Evolutionary conservation across 2,888 invertebrate genomes (phyloP).

Genomic region (Megamerina dolium): DNA sequence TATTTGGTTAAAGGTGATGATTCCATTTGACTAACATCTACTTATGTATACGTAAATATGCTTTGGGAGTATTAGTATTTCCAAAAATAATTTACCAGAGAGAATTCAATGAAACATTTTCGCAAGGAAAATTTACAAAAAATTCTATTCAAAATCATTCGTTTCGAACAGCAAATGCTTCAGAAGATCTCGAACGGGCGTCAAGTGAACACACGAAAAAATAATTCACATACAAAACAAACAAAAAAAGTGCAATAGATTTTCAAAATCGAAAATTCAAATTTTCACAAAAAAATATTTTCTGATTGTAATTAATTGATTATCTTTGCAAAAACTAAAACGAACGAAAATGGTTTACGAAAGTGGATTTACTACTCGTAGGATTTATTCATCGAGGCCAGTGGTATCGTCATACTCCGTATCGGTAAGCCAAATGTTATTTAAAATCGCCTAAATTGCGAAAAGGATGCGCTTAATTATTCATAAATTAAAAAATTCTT

Average conservation of each 20-base stretch:
- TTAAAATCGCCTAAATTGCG: not conserved
- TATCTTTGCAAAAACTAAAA: slow-evolving; percentile 18
- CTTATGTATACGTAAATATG: not conserved
- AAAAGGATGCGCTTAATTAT: too few relatives aligned
- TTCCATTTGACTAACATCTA: too few relatives aligned
- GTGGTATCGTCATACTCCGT: slow-evolving; percentile 66
- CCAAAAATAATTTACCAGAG: slow-evolving; percentile 48
- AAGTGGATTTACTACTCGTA: slow-evolving; percentile 85
- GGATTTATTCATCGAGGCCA: slow-evolving; percentile 68
- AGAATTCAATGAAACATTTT: slow-evolving; percentile 18
- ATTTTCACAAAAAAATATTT: slow-evolving; percentile 18
- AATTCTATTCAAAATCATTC: slow-evolving; percentile 39
- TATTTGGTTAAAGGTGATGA: too few relatives aligned
- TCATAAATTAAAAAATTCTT: too few relatives aligned
- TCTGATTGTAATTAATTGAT: slow-evolving; percentile 1
- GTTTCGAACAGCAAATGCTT: slow-evolving; percentile 27
- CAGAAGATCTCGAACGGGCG: slow-evolving; percentile 50
- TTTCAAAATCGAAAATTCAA: slow-evolving; percentile 20
- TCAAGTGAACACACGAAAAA: slow-evolving; percentile 41
- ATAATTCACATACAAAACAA: too few relatives aligned
- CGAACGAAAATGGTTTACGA: slow-evolving; percentile 76
- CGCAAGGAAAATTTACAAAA: slow-evolving; percentile 21
- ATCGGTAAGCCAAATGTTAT: slow-evolving; percentile 61
- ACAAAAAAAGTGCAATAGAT: slow-evolving; percentile 20
- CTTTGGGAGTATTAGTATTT: slow-evolving; percentile 31